These are phyloP conservation scores for Eumaeus atala DNA, from an alignment of 1,140 invertebrate species.

Conservation along the genomic window DNA sequence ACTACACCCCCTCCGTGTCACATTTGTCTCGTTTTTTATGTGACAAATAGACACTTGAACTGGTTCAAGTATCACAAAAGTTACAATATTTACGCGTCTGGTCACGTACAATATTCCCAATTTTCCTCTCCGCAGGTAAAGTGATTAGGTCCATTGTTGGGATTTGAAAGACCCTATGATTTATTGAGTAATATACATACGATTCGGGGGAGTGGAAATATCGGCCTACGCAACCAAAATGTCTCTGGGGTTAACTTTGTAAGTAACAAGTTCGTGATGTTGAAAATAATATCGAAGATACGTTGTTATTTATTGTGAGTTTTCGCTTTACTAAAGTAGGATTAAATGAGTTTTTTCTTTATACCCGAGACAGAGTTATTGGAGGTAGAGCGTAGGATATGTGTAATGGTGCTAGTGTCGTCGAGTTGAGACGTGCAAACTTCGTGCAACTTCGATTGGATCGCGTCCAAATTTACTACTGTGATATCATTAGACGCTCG, in stretches of 20 bases:
- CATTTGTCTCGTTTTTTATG: not conserved
- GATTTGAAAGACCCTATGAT: constrained; percentile 14
- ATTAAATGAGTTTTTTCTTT: constrained; percentile 15
- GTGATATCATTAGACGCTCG: too few species aligned
- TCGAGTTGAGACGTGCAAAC: constrained; percentile 1
- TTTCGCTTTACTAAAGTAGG: constrained; percentile 9
- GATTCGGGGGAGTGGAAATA: constrained; percentile 22
- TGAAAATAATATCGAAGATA: constrained; percentile 13
- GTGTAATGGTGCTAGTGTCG: constrained; percentile 1
- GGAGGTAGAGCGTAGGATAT: not conserved
- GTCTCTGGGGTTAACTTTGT: constrained; percentile 5
- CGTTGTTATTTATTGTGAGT: constrained; percentile 8
- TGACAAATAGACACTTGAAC: constrained; percentile 7
- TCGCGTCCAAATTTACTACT: not conserved
- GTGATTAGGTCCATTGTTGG: constrained; percentile 23
- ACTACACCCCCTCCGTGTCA: not conserved
- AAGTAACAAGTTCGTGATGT: constrained; percentile 9
- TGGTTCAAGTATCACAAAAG: constrained; percentile 21
- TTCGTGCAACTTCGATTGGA: constrained; percentile 7
- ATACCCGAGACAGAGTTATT: constrained; percentile 1
- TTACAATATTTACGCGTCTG: constrained; percentile 22
- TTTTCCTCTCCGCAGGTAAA: constrained; percentile 23
- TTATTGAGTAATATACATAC: constrained; percentile 25
- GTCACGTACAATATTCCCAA: constrained; percentile 22
- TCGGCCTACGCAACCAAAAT: constrained; percentile 1